phyloP scores from a whole-genome alignment of 2,113 vertebrate genomes.

The Alces alces region DNA sequence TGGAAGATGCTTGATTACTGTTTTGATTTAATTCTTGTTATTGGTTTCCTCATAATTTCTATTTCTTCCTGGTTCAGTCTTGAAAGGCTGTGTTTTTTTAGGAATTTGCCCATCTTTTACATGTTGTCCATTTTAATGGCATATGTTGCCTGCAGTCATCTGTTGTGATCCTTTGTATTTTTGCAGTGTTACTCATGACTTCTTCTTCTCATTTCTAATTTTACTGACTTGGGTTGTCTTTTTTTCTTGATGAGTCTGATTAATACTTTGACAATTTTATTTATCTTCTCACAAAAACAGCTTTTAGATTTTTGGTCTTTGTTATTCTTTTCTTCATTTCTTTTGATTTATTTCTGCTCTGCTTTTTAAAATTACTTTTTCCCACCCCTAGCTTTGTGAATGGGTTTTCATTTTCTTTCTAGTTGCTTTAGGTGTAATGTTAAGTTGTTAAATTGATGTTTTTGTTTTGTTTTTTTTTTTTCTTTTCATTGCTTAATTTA shows the following conservation, averaged over 20 bases:
- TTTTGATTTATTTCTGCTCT: not conserved
- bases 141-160: not conserved
- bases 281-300: not conserved
- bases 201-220: not conserved
- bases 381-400: not conserved
- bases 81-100: not conserved
- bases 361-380: not conserved
- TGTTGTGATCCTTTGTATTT: not conserved
- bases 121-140: not conserved
- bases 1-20: not conserved
- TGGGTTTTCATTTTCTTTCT: not conserved
- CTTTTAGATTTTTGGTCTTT: not conserved
- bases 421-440: not conserved
- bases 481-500: not conserved
- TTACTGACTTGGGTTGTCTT: not conserved
- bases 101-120: not conserved
- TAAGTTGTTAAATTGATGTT: not conserved
- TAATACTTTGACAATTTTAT: not conserved
- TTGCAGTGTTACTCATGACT: not conserved
- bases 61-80: not conserved
- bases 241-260: not conserved
- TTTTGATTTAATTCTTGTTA: not conserved
- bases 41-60: not conserved
- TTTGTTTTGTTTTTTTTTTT: not conserved
- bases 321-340: not conserved